A percentile compares a stretch with the other conserved stretches of the same genome.
These are phyloP conservation scores for Cryptotis parvus DNA, from an alignment of 2,113 vertebrate genomes.

Conservation along the genomic window DNA sequence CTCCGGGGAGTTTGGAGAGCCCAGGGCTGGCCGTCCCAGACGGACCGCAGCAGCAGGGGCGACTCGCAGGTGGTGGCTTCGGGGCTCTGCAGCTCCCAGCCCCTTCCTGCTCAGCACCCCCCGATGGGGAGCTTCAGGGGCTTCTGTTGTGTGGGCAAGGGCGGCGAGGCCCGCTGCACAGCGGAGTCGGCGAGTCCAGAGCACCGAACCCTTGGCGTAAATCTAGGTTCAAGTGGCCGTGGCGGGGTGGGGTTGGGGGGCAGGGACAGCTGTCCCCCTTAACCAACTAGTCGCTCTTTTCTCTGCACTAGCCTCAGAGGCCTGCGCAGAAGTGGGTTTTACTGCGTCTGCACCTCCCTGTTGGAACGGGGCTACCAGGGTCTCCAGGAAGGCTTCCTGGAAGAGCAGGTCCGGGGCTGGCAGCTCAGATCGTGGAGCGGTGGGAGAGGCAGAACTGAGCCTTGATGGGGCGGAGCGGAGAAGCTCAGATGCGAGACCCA, in stretches of 20 bases:
- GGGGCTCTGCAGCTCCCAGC: neutral
- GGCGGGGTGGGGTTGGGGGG: neutral
- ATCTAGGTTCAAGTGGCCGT: neutral
- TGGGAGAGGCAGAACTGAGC: neutral
- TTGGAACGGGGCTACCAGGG: neutral
- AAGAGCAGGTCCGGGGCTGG: neutral
- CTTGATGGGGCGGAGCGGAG: neutral
- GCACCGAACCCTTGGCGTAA: neutral
- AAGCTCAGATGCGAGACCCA: neutral
- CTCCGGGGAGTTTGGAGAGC: slow-evolving; percentile 38
- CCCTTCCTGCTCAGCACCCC: neutral
- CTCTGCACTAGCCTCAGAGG: neutral
- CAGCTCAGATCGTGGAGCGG: neutral
- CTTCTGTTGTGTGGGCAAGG: neutral
- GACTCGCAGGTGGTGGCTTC: neutral
- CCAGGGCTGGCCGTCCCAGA: neutral
- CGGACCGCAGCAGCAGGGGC: neutral
- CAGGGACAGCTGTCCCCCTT: neutral
- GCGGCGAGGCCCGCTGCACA: neutral
- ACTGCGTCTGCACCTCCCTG: neutral
- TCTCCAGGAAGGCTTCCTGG: neutral
- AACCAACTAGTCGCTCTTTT: neutral
- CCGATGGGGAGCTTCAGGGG: neutral
- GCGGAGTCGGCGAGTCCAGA: neutral
- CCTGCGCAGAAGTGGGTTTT: neutral